Evolutionary conservation across 2,888 invertebrate genomes (phyloP).

Genomic region (Drosophila tripunctata): DNA sequence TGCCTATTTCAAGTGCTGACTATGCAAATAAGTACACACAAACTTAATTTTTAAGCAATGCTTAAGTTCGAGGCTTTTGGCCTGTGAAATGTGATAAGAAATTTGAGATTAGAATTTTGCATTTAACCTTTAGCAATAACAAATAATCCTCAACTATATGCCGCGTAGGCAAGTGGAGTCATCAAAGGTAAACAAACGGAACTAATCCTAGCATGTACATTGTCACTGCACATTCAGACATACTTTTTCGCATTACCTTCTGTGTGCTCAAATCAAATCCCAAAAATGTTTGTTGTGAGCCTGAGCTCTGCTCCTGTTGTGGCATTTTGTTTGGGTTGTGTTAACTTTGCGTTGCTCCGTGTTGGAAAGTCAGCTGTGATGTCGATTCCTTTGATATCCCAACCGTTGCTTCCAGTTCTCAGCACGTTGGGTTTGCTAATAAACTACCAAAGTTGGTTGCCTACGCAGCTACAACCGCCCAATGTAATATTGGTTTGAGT

Average conservation of each 20-base stretch:
- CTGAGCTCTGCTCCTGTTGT: conserved; percentile 34
- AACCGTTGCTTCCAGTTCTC: conserved; percentile 3
- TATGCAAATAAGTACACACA: not conserved
- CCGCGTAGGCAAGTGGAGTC: conserved; percentile 19
- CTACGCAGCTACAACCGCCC: not conserved
- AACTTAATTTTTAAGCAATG: not conserved
- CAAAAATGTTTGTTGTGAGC: conserved; percentile 86
- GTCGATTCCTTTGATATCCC: not conserved
- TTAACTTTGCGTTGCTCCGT: not conserved
- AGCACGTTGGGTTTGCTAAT: conserved; percentile 12
- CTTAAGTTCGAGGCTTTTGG: conserved; percentile 7
- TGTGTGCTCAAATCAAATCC: conserved; percentile 95
- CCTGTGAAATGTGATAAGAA: conserved; percentile 15
- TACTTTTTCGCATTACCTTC: conserved; percentile 85
- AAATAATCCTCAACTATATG: conserved; percentile 4
- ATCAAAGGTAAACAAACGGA: not conserved
- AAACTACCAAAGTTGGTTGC: conserved; percentile 19
- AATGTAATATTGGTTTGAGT: conserved; percentile 1
- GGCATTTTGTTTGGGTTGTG: conserved; percentile 23
- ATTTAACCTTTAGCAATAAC: conserved; percentile 20
- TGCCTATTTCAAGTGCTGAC: not conserved
- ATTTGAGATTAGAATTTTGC: conserved; percentile 12
- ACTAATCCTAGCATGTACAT: not conserved
- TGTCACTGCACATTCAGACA: not conserved
- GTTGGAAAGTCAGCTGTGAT: not conserved